Base-by-base conservation (phyloP, 2,888 invertebrate genomes). In the Erpobdella octoculata region DNA sequence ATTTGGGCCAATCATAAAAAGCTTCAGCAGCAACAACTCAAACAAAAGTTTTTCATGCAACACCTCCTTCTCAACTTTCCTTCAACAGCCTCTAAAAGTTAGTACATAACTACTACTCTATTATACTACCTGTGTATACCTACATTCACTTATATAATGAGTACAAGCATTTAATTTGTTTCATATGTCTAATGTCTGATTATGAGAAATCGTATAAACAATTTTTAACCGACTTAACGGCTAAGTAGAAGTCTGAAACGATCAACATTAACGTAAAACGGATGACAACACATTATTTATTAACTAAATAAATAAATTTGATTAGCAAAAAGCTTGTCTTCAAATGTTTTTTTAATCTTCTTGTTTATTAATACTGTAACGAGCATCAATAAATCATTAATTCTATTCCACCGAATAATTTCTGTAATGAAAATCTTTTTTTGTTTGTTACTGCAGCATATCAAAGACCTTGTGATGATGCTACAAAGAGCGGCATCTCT, bases 391-490 rank as follows among this genome's bases (percentile, higher is more conserved):
- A 9, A 5, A 33, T 61, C 6, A 61, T 61, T 21, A 6, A 5
- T 28, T 18, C 25, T 21, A 61, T 48, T 9, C 18, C 28, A 28
- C 15, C 31, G 4, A 61, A 28, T 4, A 61, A 5, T 61, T 5
- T 61, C 31, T 28, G 21, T 61, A 61, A 28, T 61, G 31, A 28
- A 8, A 33, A 6, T 62, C 8, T 2, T 5, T 5, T 35, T 33
- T 4, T 33, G 12, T 33, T 6, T 8, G 65, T 59, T 12, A 25
- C 36, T 62, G 33, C 74, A 80, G 77, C 80, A 81, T 72, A 76
- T 80, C 37, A 78, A 78, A 71, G 79, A 80, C 33, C 68, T 80
- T 59, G 78, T 78, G 71, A 72, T 76, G 33, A 78, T 78, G 2
- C 71, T 80, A 21, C 77, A 78, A 59, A 79, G 78, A 9, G 76